phyloP scores from a whole-genome alignment of 2,797 vertebrate species.

The Squalus acanthias region DNA sequence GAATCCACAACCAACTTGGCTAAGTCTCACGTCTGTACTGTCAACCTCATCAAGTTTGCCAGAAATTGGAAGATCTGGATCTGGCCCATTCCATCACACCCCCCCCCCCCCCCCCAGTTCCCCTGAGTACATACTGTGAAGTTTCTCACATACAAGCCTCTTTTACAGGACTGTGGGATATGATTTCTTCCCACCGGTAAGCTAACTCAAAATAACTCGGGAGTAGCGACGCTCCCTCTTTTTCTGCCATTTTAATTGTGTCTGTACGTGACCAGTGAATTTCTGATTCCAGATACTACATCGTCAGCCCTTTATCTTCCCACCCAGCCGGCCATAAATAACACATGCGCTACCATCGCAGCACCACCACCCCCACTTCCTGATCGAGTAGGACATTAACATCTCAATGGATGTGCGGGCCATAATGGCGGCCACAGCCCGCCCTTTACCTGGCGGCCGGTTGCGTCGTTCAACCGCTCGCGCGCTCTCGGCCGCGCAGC shows the following conservation, averaged over 20 bases:
- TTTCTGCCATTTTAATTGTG: neutral
- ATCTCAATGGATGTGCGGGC: neutral
- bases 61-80: neutral
- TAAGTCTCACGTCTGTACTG: neutral
- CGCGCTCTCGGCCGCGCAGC: neutral
- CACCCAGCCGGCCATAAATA: neutral
- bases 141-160: neutral
- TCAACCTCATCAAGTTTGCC: neutral
- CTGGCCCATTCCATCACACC: neutral
- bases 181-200: neutral
- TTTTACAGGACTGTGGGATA: too few relatives aligned
- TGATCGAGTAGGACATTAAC: neutral
- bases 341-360: neutral
- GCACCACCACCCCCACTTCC: neutral
- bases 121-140: neutral
- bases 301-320: neutral
- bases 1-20: neutral
- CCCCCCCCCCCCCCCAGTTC: neutral
- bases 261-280: too few relatives aligned
- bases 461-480: neutral
- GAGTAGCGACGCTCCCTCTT: neutral
- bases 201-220: neutral
- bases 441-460: neutral
- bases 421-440: neutral
- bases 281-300: neutral